Base-by-base conservation (phyloP, 2,888 invertebrate species). In the Dolichopus griseipennis region DNA sequence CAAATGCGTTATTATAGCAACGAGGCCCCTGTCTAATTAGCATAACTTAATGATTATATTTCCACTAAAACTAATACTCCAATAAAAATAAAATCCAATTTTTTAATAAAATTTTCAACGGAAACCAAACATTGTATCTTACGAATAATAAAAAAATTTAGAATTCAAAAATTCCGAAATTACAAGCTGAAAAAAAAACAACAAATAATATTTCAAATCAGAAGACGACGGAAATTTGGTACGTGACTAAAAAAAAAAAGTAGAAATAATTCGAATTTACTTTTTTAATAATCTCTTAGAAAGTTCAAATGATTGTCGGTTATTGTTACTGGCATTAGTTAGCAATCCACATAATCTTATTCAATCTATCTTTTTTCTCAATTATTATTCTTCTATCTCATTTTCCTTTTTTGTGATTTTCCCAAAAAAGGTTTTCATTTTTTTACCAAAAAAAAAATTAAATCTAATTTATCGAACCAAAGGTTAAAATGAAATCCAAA, bases 161-260 rank as follows among this genome's bases (percentile, higher is more conserved):
- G 15, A 27, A 27, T n/a, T 2, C 27, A 12, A 22, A 63, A 27
- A 27, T 20, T 21, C 2, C 18, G 18, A 52, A 18, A 52, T 7
- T 15, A 52, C 52, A n/a, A 52, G 15, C 2, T n/a, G n/a, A n/a
- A 52, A 52, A 15, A 52, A 52, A 63, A 63, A 63, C 27, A 63
- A 63, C n/a, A n/a, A 12, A 63, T 27, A 27, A 27, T 15, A 27
- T 27, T 10, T 22, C 12, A 27, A 27, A 63, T 15, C 63, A 63
- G 15, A 12, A 63, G 27, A 27, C 7, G 27, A 18, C 22, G 63
- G 63, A 63, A 63, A 63, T 63, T 63, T 63, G 27, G 63, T 63
- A 63, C 63, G 63, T 63, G 63, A 63, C 63, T 63, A 63, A 27
- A 63, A 27, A n/a, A n/a, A n/a, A 27, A 27, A 52, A 2, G 52